Conservation (phyloP, 2,888 invertebrate genomes). For the Coelopa pilipes region DNA sequence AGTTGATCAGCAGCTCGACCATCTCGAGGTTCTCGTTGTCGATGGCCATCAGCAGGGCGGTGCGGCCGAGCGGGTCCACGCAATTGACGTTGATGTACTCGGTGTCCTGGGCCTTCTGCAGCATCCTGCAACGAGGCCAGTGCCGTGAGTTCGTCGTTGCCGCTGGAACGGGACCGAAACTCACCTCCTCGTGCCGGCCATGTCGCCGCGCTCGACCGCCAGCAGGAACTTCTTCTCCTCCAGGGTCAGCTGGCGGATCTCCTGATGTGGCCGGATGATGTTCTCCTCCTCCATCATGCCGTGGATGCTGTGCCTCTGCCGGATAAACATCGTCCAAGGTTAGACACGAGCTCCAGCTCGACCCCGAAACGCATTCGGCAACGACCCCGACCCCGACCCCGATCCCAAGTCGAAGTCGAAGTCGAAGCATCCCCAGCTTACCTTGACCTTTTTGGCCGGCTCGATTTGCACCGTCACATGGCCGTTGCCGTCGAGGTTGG, state of each 20-base stretch:
- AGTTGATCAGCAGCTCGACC: slow-evolving; percentile 88
- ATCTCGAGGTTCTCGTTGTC: slow-evolving; percentile 99
- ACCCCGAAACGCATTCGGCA: not conserved
- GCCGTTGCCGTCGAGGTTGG: slow-evolving; percentile 53
- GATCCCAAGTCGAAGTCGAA: not conserved
- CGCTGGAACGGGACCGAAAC: too few relatives aligned
- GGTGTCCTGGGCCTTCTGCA: slow-evolving; percentile 80
- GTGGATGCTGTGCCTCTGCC: slow-evolving; percentile 73
- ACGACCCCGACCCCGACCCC: too few relatives aligned
- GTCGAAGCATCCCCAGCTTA: slow-evolving; percentile 42
- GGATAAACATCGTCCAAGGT: not conserved
- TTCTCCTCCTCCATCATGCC: slow-evolving; percentile 95
- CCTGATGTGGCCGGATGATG: slow-evolving; percentile 89
- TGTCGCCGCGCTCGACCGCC: slow-evolving; percentile 96
- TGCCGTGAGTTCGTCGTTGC: too few relatives aligned
- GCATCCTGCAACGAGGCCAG: slow-evolving; percentile 72
- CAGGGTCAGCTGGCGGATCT: slow-evolving; percentile 67
- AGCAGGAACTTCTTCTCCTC: slow-evolving; percentile 95
- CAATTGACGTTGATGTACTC: slow-evolving; percentile 94
- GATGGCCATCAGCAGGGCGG: slow-evolving; percentile 96
- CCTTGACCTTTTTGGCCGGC: slow-evolving; percentile 66
- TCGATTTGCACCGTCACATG: slow-evolving; percentile 64
- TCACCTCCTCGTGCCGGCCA: slow-evolving; percentile 88
- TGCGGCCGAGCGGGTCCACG: slow-evolving; percentile 95
- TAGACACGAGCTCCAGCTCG: not conserved